phyloP scores from a whole-genome alignment of 2,888 invertebrate genomes.

The Catocala sponsa region DNA sequence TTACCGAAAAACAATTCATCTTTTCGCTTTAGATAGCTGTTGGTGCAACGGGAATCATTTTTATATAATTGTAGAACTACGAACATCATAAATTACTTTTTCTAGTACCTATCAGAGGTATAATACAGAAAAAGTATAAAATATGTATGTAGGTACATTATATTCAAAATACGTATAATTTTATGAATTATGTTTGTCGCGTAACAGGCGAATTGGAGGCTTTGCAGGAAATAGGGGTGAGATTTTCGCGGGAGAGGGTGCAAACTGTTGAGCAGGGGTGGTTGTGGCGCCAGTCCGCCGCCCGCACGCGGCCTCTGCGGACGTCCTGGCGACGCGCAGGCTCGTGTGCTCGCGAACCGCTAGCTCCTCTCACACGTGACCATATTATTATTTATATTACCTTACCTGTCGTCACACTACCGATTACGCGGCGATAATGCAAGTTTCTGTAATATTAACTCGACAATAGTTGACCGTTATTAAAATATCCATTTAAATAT shows the following conservation, averaged over 20 bases:
- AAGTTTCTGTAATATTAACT: neutral
- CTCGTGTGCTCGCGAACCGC: constrained; percentile 51
- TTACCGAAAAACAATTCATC: too few species aligned
- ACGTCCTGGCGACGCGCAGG: constrained; percentile 54
- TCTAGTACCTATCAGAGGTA: neutral
- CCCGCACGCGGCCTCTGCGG: constrained; percentile 65
- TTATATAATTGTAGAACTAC: neutral
- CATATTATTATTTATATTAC: constrained; percentile 24
- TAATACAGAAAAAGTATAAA: neutral
- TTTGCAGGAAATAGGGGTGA: constrained; percentile 64
- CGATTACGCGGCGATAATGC: neutral
- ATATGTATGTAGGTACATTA: neutral
- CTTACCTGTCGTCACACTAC: constrained; percentile 9
- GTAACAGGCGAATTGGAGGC: constrained; percentile 46
- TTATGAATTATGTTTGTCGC: constrained; percentile 29
- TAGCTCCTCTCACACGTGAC: constrained; percentile 38
- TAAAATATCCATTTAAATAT: too few species aligned
- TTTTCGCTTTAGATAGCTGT: too few species aligned
- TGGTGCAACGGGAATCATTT: neutral
- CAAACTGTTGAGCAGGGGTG: constrained; percentile 85
- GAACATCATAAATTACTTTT: too few species aligned
- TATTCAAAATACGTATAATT: constrained; percentile 13
- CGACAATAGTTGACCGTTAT: too few species aligned
- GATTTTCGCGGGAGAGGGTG: constrained; percentile 73
- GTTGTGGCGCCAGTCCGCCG: constrained; percentile 80